Base-by-base conservation (phyloP, 2,113 vertebrate genomes). In the Polypterus senegalus region DNA sequence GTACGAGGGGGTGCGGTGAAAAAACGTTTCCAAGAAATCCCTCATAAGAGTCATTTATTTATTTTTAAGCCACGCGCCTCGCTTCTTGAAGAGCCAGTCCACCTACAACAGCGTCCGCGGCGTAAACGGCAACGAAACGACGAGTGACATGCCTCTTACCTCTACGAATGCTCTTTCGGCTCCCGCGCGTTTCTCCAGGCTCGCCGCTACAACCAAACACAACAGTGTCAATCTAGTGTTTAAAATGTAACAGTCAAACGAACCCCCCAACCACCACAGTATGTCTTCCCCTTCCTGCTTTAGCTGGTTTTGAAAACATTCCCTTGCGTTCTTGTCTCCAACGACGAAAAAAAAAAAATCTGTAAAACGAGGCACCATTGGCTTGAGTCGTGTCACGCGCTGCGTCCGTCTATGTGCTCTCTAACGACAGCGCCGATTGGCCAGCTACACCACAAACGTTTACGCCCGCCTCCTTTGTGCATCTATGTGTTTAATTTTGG, bases 231-330 rank as follows among this genome's bases (percentile, higher is more conserved):
- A 27, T 65, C 69, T 63, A 60, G 66, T 70, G 70, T 66, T 66
- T 71, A 74, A 78, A 70, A 70, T 45, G 65, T 67, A 69, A 64
- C 76, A 70, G 76, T 69, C 74, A 72, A 75, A 72, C 64, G 76
- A 72, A 72, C 71, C 69, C 77, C 76, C 76, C 76, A 76, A 71
- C 27, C 27, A 27, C 27, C 27, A 27, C 77, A 67, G 76, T 58
- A 76, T 85, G 80, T 77, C 81, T 82, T 81, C 76, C 78, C 11
- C 59, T 27, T 55, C 67, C 67, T 69, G 73, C 63, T 69, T 59
- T 75, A 64, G 73, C 73, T 74, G 79, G 61, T 73, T 52, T 83
- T 86, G 86, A 86, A 88, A 88, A 88, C 86, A 86, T 84, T 66
- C 60, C 80, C 63, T 78, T 59, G 6, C 77, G 56, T 72, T 71